Evolutionary conservation across 1,140 invertebrate species (phyloP).

Genomic region (Achroia grisella): DNA sequence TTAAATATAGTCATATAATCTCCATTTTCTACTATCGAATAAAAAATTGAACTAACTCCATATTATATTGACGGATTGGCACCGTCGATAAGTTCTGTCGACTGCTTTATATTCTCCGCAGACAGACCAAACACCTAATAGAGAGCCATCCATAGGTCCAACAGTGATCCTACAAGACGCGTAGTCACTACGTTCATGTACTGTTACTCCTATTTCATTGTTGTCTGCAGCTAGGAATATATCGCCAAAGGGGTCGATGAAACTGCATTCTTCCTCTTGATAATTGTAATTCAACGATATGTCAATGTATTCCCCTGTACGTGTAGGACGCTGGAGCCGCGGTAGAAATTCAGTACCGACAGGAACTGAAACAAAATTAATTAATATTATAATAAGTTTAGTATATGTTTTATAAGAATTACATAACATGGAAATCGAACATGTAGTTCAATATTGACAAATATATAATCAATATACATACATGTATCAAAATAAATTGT

Average conservation of each 20-base stretch:
- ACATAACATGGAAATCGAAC: too few relatives aligned
- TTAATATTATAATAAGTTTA: too few relatives aligned
- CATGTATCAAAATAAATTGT: too few relatives aligned
- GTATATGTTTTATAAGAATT: too few relatives aligned
- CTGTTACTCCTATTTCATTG: slow-evolving; percentile 6
- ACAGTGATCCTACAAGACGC: slow-evolving; percentile 20
- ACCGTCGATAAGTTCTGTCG: slow-evolving; percentile 2
- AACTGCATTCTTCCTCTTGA: slow-evolving; percentile 11
- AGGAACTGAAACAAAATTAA: too few relatives aligned
- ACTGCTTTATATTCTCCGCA: slow-evolving; percentile 17
- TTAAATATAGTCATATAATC: too few relatives aligned
- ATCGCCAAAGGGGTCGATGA: slow-evolving; percentile 9
- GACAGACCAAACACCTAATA: slow-evolving; percentile 16
- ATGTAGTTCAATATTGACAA: too few relatives aligned
- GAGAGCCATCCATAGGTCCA: slow-evolving; percentile 13
- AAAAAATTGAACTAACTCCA: slow-evolving; percentile 24
- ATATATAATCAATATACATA: too few relatives aligned
- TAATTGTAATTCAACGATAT: slow-evolving; percentile 8
- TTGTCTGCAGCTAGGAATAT: neutral
- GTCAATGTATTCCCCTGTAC: too few relatives aligned
- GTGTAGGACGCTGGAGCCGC: too few relatives aligned
- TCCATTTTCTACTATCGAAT: too few relatives aligned
- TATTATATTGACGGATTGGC: slow-evolving; percentile 11
- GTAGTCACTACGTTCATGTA: slow-evolving; percentile 7
- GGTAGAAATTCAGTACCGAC: too few relatives aligned